These are phyloP conservation scores for Isurus oxyrinchus DNA, from an alignment of 2,113 vertebrate species.

Conservation along the genomic window DNA sequence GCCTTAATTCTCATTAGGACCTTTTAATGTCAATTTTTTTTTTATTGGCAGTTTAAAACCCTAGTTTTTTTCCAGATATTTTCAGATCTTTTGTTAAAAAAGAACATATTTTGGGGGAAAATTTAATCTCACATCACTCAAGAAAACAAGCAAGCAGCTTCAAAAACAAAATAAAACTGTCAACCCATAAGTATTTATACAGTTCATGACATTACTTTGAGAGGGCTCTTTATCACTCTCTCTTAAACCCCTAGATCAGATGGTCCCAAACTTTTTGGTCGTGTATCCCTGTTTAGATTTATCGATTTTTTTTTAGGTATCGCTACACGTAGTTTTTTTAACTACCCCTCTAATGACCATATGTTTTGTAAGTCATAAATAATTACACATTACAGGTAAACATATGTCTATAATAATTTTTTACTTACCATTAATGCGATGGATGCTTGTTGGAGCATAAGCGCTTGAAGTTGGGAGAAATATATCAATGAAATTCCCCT, in stretches of 20 bases:
- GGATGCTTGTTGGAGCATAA: background rate
- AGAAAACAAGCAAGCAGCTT: background rate
- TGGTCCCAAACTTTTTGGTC: background rate
- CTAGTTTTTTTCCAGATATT: background rate
- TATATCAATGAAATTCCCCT: too few species aligned
- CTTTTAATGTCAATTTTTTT: background rate
- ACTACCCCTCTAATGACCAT: background rate
- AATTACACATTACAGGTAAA: background rate
- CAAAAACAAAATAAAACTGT: background rate
- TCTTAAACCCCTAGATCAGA: background rate
- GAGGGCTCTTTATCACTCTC: background rate
- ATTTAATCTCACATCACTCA: background rate
- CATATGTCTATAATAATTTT: background rate
- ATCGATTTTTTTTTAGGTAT: background rate
- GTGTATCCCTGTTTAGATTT: background rate
- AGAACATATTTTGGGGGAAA: background rate
- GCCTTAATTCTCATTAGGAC: background rate
- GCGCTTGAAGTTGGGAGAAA: too few species aligned
- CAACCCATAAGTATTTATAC: background rate
- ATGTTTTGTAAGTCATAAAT: too few species aligned
- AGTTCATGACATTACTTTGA: background rate
- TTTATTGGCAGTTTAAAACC: background rate
- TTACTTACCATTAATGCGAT: background rate
- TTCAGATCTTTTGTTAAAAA: background rate
- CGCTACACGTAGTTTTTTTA: background rate